phyloP scores from a whole-genome alignment of 1,140 invertebrate genomes.

The Zophobas morio region DNA sequence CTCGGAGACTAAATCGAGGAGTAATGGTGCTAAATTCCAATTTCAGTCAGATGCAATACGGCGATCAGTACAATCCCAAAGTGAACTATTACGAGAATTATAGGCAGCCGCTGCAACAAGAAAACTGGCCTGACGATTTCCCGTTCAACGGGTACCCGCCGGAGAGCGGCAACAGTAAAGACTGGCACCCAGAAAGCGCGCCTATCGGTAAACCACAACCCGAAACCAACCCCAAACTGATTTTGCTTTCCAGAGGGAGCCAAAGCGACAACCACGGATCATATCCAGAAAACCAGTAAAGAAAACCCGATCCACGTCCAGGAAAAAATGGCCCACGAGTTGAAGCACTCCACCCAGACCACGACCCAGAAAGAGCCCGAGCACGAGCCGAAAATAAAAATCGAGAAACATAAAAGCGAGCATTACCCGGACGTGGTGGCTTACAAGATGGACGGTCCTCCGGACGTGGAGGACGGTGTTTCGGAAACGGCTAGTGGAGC shows the following conservation, averaged over 20 bases:
- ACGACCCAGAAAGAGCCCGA: slow-evolving; percentile 60
- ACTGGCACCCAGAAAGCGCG: slow-evolving; percentile 22
- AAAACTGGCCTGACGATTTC: slow-evolving; percentile 58
- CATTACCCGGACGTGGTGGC: slow-evolving; percentile 58
- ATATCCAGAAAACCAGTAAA: not conserved
- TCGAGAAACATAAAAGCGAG: slow-evolving; percentile 53
- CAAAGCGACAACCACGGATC: not conserved
- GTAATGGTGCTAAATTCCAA: slow-evolving; percentile 12
- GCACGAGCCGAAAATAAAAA: slow-evolving; percentile 53
- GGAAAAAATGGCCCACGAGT: slow-evolving; percentile 64
- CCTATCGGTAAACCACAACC: not conserved
- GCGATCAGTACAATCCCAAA: slow-evolving; percentile 58
- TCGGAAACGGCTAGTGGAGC: slow-evolving; percentile 83
- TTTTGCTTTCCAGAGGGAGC: too few species aligned
- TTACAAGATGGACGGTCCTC: slow-evolving; percentile 55
- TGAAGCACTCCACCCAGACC: slow-evolving; percentile 64
- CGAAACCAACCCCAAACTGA: too few species aligned
- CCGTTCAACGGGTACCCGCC: slow-evolving; percentile 17
- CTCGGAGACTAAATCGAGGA: not conserved
- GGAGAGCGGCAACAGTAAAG: slow-evolving; percentile 14
- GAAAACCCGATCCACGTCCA: slow-evolving; percentile 62
- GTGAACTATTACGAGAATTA: slow-evolving; percentile 64
- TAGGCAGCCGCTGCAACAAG: slow-evolving; percentile 60
- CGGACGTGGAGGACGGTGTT: slow-evolving; percentile 70
- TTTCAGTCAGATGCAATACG: slow-evolving; percentile 61